Evolutionary conservation across 2,797 vertebrate genomes (phyloP), one percentile per base, ranked within the genome.

Genomic region (Gila robusta): DNA sequence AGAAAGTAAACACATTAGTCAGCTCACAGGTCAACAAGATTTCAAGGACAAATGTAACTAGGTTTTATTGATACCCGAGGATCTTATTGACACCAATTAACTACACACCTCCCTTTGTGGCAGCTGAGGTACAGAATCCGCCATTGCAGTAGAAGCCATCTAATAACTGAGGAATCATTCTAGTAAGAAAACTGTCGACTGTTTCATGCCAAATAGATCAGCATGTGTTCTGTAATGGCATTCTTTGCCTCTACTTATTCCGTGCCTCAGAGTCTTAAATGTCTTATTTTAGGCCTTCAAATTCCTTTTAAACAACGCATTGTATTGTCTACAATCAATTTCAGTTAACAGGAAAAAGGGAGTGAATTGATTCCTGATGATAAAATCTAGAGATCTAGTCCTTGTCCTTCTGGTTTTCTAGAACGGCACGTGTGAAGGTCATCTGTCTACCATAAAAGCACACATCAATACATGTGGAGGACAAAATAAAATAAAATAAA

Each of bases 21-120:
- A 84, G 59, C 10, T 69, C 54, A 21, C 64, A 11, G 66, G 37
- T 71, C 41, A 84, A 69, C 35, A 79, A 28, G 56, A 84, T 73
- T 80, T 67, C 74, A 89, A 82, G 79, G 77, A 87, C 66, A 82
- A 86, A 76, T 37, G n/a, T 74, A 85, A 79, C 56, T 62, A 77
- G 64, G 37, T 56, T 72, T 17, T 79, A 86, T 85, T 79, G 83
- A 82, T 66, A 54, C 52, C 11, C 16, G 17, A 82, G 62, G 62
- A 73, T 82, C 70, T 74, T 87, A 71, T 77, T 84, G 80, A 83
- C 81, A 54, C 71, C 59, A 81, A 62, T 73, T 81, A 81, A 81
- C 39, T 17, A 62, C n/a, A 72, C 77, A 26, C 28, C 32, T 52
- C 41, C 32, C 41, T 62, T 54, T 79, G 47, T 56, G 59, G 39